Base-by-base conservation (phyloP, 2,888 invertebrate species). In the Andrena minutula region DNA sequence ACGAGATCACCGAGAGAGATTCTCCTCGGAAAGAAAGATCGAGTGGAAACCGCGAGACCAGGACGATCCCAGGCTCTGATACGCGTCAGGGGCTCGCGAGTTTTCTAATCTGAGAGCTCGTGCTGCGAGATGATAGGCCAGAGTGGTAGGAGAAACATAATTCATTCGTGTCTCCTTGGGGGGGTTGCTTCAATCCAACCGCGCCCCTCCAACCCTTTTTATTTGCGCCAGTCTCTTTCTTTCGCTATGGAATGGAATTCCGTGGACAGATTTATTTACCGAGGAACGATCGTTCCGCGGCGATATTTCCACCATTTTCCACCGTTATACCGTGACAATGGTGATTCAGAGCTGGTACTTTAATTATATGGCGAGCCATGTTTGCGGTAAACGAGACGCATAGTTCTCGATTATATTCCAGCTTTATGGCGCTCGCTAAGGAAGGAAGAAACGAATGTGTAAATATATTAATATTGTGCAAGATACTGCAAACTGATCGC, bases 151-250 rank as follows among this genome's bases (percentile, higher is more conserved):
- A 4, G 63, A 30, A 26, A 32, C 53, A 82, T 82, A 82, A 82
- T 82, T 82, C 82, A 82, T 82, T 82, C 82, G 82, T 26, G 56
- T 65, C 74, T 70, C 74, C 74, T 74, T 81, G 35, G 78, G 79
- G 79, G 64, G 78, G 65, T 77, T 53, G 64, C 58, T 60, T 51
- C 79, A 41, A 79, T 79, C 70, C 64, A 41, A 16, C 30, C 64
- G n/a, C 61, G 23, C 41, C 53, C 41, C 56, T 32, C 69, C 10
- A 28, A 70, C 68, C 69, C 74, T 41, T 81, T 41, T 74, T 81
- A 81, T 81, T 81, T 81, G 64, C 81, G 61, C 68, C 69, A 56
- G 30, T 41, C 49, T 58, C 63, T 58, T 63, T 35, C 51, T 56
- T 56, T 30, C 65, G 41, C 26, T 61, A 47, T 10, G 26, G 35